Evolutionary conservation across 2,113 vertebrate genomes (phyloP).

Genomic region (Scomber colias): DNA sequence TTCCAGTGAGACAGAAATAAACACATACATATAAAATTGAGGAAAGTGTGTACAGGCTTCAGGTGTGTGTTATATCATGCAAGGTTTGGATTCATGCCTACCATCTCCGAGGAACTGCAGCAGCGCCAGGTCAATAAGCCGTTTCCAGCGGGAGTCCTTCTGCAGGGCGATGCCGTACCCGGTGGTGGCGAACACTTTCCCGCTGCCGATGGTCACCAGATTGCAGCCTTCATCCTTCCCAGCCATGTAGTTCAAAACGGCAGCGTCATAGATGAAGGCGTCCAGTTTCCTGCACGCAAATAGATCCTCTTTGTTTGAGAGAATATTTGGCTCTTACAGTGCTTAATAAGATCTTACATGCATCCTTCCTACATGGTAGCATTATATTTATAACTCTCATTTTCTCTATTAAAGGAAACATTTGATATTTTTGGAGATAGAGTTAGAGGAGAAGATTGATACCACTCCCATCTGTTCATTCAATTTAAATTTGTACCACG

Average conservation of each 20-base stretch:
- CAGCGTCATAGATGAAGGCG: conserved; percentile 97
- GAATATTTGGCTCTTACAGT: not conserved
- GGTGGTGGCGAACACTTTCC: conserved; percentile 97
- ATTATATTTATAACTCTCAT: not conserved
- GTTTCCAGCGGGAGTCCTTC: conserved; percentile 96
- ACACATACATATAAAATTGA: not conserved
- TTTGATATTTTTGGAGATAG: no score
- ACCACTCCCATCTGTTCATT: no score
- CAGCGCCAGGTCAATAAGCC: conserved; percentile 94
- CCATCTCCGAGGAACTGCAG: conserved; percentile 98
- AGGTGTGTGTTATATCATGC: not conserved
- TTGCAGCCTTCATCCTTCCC: conserved; percentile 98
- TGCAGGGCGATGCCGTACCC: conserved; percentile 97
- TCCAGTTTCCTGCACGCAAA: conserved; percentile 91
- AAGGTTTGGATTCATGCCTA: conserved; percentile 64
- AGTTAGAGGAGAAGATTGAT: no score
- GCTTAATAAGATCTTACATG: not conserved
- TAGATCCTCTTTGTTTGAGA: not conserved
- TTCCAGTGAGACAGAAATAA: conserved; percentile 13
- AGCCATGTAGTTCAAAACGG: conserved; percentile 98
- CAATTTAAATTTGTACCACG: no score
- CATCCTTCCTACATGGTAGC: not conserved
- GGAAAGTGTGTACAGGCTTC: not conserved
- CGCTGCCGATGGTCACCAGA: conserved; percentile 97
- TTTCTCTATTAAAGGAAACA: no score